phyloP scores from a whole-genome alignment of 1,140 invertebrate species.

The Pseudoatta argentina region DNA sequence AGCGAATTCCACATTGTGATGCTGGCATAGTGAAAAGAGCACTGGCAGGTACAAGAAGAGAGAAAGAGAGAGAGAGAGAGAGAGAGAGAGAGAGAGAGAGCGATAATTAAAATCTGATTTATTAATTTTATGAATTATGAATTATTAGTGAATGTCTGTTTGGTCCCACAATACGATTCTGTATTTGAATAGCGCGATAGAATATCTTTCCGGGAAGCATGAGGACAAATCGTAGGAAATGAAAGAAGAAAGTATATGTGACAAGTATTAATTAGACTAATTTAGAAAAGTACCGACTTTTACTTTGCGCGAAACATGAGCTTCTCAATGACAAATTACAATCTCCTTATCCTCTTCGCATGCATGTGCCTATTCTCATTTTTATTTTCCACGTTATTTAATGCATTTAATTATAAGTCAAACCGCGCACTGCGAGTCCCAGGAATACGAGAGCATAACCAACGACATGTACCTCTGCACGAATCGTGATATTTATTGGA shows the following conservation, averaged over 20 bases:
- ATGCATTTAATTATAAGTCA: constrained; percentile 33
- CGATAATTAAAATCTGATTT: background rate
- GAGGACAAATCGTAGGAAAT: background rate
- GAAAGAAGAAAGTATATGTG: constrained; percentile 2
- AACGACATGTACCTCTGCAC: background rate
- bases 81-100: background rate
- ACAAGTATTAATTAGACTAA: constrained; percentile 20
- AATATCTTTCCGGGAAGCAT: background rate
- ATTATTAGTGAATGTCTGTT: background rate
- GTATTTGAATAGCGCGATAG: background rate
- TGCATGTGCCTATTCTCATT: background rate
- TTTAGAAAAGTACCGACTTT: constrained; percentile 7
- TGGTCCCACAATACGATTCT: background rate
- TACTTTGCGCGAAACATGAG: background rate
- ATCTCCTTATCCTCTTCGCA: background rate
- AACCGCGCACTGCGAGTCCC: background rate
- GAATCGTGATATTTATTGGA: constrained; percentile 6
- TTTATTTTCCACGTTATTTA: constrained; percentile 16
- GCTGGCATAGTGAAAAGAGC: background rate
- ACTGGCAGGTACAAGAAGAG: background rate
- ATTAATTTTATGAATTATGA: background rate
- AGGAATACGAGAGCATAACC: background rate
- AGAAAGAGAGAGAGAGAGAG: background rate
- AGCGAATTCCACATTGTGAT: no score
- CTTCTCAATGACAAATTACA: background rate